A percentile compares a stretch with the other conserved stretches of the same genome.
These are phyloP conservation scores for Falco columbarius DNA, from an alignment of 2,797 vertebrate species.

Conservation along the genomic window DNA sequence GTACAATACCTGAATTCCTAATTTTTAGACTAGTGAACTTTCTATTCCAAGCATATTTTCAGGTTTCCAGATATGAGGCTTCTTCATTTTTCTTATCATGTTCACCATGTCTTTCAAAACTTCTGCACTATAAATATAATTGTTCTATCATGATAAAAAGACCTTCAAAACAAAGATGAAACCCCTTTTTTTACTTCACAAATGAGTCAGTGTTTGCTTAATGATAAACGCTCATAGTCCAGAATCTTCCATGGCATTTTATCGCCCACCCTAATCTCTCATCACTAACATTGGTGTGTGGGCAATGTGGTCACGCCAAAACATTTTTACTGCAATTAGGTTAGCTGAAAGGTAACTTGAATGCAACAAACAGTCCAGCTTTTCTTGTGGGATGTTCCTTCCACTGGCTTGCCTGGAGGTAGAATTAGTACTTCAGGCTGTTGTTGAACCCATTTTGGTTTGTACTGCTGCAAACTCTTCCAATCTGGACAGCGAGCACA, in stretches of 20 bases:
- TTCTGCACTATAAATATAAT: background rate
- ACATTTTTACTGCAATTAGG: rapidly evolving
- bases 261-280: background rate
- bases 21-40: background rate
- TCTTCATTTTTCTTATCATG: background rate
- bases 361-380: background rate
- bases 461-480: background rate
- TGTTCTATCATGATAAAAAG: background rate
- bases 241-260: rapidly evolving
- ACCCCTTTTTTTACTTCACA: background rate
- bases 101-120: background rate
- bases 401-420: background rate
- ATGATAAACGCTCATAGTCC: background rate
- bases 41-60: background rate
- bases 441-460: background rate
- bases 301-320: background rate
- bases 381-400: background rate
- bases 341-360: background rate
- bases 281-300: background rate
- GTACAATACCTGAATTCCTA: background rate
- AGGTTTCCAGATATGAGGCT: background rate
- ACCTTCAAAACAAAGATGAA: background rate
- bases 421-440: background rate
- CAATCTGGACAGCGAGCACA: background rate
- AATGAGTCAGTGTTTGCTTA: background rate